Conservation (phyloP, 2,113 vertebrate species). For the Sclerurus mexicanus region DNA sequence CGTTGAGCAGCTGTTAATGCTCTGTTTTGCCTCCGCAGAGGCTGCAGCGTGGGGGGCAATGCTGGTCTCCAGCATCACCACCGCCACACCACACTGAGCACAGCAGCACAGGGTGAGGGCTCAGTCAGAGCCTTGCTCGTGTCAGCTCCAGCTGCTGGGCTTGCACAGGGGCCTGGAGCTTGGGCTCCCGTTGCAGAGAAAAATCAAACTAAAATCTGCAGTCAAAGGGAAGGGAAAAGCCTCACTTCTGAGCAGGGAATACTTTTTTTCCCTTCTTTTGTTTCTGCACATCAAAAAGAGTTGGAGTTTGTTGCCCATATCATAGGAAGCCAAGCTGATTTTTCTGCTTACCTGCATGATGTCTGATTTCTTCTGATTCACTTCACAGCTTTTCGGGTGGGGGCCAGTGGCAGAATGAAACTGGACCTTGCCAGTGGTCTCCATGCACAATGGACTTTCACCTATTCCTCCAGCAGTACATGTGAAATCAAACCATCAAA, state of each 20-base stretch:
- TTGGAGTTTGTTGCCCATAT: background rate
- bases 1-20: slow-evolving; percentile 12
- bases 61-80: background rate
- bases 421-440: background rate
- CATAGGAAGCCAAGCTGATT: background rate
- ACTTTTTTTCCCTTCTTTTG: background rate
- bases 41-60: background rate
- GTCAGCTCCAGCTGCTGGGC: background rate
- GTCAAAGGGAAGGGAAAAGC: background rate
- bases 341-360: background rate
- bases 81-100: background rate
- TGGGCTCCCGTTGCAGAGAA: background rate
- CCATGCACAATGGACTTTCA: background rate
- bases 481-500: background rate
- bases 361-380: background rate
- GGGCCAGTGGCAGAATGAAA: background rate
- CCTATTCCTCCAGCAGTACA: background rate
- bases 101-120: background rate
- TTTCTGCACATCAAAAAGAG: slow-evolving; percentile 9
- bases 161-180: background rate
- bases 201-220: background rate
- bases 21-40: background rate
- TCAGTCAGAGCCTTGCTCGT: background rate
- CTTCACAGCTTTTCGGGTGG: background rate
- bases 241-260: background rate